Evolutionary conservation across 1,140 invertebrate species (phyloP).

Genomic region (Drosophila pachea): DNA sequence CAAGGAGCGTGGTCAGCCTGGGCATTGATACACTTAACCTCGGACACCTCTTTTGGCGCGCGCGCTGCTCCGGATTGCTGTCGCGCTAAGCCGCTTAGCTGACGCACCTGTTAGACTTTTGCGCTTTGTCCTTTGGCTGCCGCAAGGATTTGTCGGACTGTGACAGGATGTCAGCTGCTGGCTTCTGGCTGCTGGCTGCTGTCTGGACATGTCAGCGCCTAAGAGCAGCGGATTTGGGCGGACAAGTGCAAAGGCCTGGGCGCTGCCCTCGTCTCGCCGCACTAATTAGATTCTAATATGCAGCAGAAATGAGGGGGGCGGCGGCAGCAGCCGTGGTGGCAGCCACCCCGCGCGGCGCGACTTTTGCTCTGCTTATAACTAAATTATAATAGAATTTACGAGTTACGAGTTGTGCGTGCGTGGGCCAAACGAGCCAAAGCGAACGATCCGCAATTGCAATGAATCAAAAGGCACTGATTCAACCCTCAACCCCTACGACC

Average conservation of each 20-base stretch:
- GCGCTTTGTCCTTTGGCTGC: conserved; percentile 19
- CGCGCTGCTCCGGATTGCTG: conserved; percentile 31
- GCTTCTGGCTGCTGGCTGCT: conserved; percentile 38
- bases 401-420: conserved; percentile 56
- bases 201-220: conserved; percentile 60
- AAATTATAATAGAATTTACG: conserved; percentile 76
- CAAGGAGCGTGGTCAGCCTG: background rate
- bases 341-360: conserved; percentile 18
- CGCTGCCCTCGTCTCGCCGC: conserved; percentile 30
- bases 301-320: conserved; percentile 42
- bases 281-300: conserved; percentile 76
- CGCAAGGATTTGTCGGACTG: conserved; percentile 4
- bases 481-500: too few relatives aligned
- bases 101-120: conserved; percentile 72
- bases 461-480: too few relatives aligned
- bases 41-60: conserved; percentile 49
- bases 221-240: conserved; percentile 54
- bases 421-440: conserved; percentile 14
- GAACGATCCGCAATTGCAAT: too few relatives aligned
- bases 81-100: conserved; percentile 46
- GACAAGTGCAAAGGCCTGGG: conserved; percentile 69
- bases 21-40: conserved; percentile 48
- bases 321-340: conserved; percentile 22
- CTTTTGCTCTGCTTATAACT: conserved; percentile 58
- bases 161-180: conserved; percentile 44